A percentile compares a stretch with the other conserved stretches of the same genome.
Evolutionary conservation across 1,140 invertebrate genomes (phyloP).

Genomic region (Drosophila carrolli): DNA sequence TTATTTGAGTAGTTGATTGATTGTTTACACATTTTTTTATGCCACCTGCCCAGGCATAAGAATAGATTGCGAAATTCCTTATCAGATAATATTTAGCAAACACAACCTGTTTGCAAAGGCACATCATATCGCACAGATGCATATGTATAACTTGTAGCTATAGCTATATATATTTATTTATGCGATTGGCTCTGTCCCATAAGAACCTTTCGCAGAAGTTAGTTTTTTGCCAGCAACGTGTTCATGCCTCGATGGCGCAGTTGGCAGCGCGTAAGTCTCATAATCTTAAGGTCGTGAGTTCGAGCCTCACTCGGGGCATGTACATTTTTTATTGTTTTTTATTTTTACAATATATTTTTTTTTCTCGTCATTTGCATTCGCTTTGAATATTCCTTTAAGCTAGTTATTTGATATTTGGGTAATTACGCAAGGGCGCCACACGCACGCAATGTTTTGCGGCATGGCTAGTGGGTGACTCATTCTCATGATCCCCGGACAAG

Average conservation of each 20-base stretch:
- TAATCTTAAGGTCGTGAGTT: constrained; percentile 99
- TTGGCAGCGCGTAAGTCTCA: constrained; percentile 98
- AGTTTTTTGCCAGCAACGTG: constrained; percentile 10
- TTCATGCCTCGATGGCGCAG: constrained; percentile 93
- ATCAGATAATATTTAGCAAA: not conserved
- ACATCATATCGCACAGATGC: not conserved
- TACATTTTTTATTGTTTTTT: constrained; percentile 50
- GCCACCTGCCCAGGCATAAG: not conserved
- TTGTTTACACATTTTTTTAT: not conserved
- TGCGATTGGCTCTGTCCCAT: not conserved
- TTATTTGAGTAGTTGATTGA: not conserved
- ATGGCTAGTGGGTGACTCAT: constrained; percentile 18
- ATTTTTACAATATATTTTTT: constrained; percentile 1
- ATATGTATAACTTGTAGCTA: not conserved
- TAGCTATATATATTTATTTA: not conserved
- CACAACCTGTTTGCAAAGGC: not conserved
- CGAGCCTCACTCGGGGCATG: constrained; percentile 96
- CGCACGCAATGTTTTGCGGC: constrained; percentile 3
- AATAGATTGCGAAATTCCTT: not conserved
- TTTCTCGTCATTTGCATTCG: not conserved
- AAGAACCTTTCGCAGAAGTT: constrained; percentile 10
- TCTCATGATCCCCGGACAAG: constrained; percentile 9
- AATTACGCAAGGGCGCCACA: constrained; percentile 8
- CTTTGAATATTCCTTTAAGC: not conserved
- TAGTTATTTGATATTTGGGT: constrained; percentile 11